These are phyloP conservation scores for Deilephila porcellus DNA, from an alignment of 2,888 invertebrate genomes.

Conservation along the genomic window DNA sequence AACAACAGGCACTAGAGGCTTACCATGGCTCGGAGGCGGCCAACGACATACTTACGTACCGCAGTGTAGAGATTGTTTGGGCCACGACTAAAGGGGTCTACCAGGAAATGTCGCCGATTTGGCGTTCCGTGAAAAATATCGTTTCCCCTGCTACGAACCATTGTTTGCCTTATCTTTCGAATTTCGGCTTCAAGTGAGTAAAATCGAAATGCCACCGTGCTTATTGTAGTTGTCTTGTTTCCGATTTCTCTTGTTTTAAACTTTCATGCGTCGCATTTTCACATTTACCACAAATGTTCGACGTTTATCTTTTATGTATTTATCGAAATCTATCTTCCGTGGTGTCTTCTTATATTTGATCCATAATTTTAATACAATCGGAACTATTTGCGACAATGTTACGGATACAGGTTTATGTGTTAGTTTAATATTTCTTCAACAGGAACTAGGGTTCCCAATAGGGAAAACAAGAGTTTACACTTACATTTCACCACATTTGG, in stretches of 20 bases:
- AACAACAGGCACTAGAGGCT: constrained; percentile 71
- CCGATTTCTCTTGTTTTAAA: background rate
- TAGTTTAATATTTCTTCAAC: no score
- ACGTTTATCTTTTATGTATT: no score
- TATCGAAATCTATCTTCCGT: background rate
- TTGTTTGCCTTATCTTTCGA: constrained; percentile 35
- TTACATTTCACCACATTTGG: no score
- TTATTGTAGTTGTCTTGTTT: constrained; percentile 30
- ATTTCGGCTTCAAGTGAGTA: background rate
- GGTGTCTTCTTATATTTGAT: background rate
- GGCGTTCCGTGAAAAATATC: constrained; percentile 64
- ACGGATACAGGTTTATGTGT: background rate
- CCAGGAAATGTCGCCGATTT: constrained; percentile 64
- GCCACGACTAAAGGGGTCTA: constrained; percentile 54
- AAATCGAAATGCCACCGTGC: background rate
- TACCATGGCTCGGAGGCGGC: constrained; percentile 61
- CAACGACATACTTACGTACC: constrained; percentile 59
- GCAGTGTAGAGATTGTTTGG: constrained; percentile 58
- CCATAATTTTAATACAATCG: background rate
- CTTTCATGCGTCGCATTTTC: background rate
- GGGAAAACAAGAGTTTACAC: no score
- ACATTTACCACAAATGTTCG: background rate
- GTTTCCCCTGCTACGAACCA: constrained; percentile 55
- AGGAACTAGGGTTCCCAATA: no score
- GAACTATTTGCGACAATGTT: background rate